A percentile compares a stretch with the other conserved stretches of the same genome.
Evolutionary conservation across 1,140 invertebrate genomes (phyloP).

Genomic region (Heliconius hermathena): DNA sequence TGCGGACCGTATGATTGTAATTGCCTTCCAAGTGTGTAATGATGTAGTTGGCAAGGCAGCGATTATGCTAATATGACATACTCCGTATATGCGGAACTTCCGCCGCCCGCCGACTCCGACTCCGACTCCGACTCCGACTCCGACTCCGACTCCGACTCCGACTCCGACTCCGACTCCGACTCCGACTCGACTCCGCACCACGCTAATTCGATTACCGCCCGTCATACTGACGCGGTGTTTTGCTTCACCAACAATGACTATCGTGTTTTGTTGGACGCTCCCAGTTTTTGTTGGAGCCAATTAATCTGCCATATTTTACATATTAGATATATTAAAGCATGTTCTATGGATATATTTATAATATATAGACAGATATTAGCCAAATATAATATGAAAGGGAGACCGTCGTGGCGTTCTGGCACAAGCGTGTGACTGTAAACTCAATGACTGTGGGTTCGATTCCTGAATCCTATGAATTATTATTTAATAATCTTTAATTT

Average conservation of each 20-base stretch:
- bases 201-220: constrained; percentile 31
- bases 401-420: no score
- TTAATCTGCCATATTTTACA: constrained; percentile 3
- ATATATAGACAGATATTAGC: no score
- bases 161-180: neutral
- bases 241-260: constrained; percentile 18
- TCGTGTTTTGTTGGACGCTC: constrained; percentile 17
- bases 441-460: no score
- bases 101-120: neutral
- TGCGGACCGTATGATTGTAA: neutral
- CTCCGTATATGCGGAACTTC: neutral
- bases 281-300: neutral
- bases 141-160: neutral
- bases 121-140: neutral
- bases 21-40: neutral
- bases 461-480: no score
- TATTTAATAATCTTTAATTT: no score
- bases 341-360: neutral
- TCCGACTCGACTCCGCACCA: neutral
- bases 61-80: constrained; percentile 25
- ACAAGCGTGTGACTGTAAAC: no score
- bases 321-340: neutral
- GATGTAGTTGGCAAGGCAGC: constrained; percentile 21
- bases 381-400: no score
- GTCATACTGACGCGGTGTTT: constrained; percentile 26